phyloP scores from a whole-genome alignment of 2,113 vertebrate genomes.

The Phalacrocorax pelagicus region DNA sequence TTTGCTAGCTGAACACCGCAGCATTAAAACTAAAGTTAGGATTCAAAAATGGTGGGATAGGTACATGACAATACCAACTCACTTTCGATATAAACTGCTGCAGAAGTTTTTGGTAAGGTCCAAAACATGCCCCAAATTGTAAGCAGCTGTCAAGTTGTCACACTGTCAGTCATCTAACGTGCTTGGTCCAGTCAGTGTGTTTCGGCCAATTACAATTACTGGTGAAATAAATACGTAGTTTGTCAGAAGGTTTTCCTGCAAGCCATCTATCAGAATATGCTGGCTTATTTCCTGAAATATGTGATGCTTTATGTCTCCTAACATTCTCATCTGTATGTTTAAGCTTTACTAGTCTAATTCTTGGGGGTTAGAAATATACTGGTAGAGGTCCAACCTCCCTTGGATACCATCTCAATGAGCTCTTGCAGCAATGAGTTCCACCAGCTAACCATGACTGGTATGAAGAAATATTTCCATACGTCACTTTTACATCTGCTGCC shows the following conservation, averaged over 20 bases:
- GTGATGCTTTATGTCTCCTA: not conserved
- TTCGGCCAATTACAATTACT: not conserved
- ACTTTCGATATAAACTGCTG: not conserved
- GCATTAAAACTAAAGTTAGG: not conserved
- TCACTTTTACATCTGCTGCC: not conserved
- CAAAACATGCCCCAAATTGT: not conserved
- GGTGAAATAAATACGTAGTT: not conserved
- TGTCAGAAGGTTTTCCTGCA: not conserved
- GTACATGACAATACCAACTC: not conserved
- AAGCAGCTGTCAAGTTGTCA: not conserved
- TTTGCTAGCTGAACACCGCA: not conserved
- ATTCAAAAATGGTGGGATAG: not conserved
- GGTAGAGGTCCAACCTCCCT: not conserved
- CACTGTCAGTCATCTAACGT: not conserved
- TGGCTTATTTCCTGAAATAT: not conserved
- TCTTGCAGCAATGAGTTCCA: not conserved
- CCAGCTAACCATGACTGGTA: not conserved
- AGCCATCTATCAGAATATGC: not conserved
- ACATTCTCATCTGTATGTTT: not conserved
- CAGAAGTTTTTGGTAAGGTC: not conserved
- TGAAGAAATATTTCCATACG: not conserved
- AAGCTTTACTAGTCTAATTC: not conserved
- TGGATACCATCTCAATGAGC: not conserved
- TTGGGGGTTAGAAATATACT: not conserved
- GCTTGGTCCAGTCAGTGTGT: not conserved